Evolutionary conservation across 2,888 invertebrate genomes (phyloP), one percentile per base, ranked within the genome.

Genomic region (Drosophila anomalata): DNA sequence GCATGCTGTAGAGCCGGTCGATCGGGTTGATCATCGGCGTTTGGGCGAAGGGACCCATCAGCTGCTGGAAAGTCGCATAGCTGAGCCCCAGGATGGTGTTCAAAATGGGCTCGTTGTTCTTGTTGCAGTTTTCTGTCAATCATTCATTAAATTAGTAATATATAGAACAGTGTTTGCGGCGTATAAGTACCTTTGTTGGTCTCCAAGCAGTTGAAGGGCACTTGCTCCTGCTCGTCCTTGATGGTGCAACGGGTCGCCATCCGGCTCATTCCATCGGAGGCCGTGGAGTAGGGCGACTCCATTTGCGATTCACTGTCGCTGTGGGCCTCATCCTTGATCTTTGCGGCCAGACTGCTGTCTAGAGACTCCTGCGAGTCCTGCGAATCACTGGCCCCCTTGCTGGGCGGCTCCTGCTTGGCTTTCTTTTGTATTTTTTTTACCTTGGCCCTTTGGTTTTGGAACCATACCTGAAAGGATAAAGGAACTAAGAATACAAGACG

Each of bases 351-450:
- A 60, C 89, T 90, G 88, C 93, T 94, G 81, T 93, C 93, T 77
- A 91, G 90, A 46, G 93, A 93, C 76, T 93, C 93, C 75, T 91
- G 91, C 9, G 92, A 93, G 31, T 92, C 92, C 61, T 90, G 89
- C 3, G 92, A 90, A 71, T 92, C 84, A 68, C 91, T 92, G 33
- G 88, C 88, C 9, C 91, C 91, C 72, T 91, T 91, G 14, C 81
- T 62, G 61, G 92, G 73, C 5, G 87, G 92, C 73, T 94, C 94
- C 81, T 93, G 92, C 69, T 93, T 92, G 7, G 94, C 94, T 84
- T 94, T 94, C 92, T 94, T 94, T 87, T 94, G 94, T 76, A 94
- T 94, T 87, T 94, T 94, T 90, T 94, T 94, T 91, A 94, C 94
- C 91, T 94, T 94, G 14, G 94, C 94, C 39, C 94, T 92, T 85